These are phyloP conservation scores for Meteorus sp. DNA, from an alignment of 1,140 invertebrate species.

Conservation along the genomic window DNA sequence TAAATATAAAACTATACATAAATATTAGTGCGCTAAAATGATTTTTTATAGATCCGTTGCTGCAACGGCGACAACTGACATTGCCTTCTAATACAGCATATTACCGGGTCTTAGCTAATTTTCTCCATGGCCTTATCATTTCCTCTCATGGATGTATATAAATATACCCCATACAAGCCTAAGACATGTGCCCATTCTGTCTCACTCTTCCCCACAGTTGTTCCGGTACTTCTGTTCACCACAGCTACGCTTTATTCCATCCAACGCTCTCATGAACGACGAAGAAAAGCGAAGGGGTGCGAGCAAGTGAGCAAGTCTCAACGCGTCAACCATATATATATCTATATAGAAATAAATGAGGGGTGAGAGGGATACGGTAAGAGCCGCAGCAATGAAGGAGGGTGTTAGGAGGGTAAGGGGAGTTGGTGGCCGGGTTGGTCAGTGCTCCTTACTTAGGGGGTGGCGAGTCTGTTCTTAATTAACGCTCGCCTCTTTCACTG, in stretches of 20 bases:
- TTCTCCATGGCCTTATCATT: constrained; percentile 32
- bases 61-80: constrained; percentile 8
- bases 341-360: constrained; percentile 12
- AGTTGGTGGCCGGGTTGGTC: constrained; percentile 40
- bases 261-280: neutral
- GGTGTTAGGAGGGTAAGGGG: constrained; percentile 1
- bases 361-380: constrained; percentile 13
- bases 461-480: constrained; percentile 61
- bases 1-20: constrained; percentile 7
- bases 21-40: neutral
- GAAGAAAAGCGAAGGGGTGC: constrained; percentile 30
- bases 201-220: constrained; percentile 28
- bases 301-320: constrained; percentile 27
- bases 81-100: constrained; percentile 39
- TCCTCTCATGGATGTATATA: too few relatives aligned
- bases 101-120: constrained; percentile 49
- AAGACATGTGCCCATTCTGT: too few relatives aligned
- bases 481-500: constrained; percentile 59
- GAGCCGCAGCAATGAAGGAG: too few relatives aligned
- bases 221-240: constrained; percentile 5
- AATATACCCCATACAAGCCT: too few relatives aligned
- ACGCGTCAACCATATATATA: constrained; percentile 20
- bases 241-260: neutral
- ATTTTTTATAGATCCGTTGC: constrained; percentile 10
- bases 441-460: constrained; percentile 58